phyloP scores from a whole-genome alignment of 2,113 vertebrate species.

The Colossoma macropomum region DNA sequence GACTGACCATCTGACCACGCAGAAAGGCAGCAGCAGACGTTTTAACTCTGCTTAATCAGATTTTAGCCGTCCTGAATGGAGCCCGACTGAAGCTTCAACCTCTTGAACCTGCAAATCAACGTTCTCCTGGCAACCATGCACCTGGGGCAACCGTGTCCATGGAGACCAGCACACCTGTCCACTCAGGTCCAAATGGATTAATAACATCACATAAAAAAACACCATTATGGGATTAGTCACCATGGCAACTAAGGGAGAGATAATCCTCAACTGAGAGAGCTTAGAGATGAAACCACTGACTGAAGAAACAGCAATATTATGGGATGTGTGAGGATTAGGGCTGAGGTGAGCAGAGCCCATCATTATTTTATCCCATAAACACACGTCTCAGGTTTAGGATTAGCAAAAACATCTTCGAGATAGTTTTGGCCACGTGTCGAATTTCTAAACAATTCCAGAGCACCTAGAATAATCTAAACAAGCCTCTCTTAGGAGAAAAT shows the following conservation, averaged over 20 bases:
- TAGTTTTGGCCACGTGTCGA: not conserved
- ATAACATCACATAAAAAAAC: constrained; percentile 45
- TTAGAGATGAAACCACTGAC: constrained; percentile 32
- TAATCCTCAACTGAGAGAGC: constrained; percentile 60
- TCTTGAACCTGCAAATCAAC: constrained; percentile 1
- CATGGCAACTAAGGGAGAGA: constrained; percentile 58
- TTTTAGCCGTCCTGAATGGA: not conserved
- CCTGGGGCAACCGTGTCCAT: constrained; percentile 50
- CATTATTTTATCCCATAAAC: not conserved
- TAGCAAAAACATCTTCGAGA: not conserved
- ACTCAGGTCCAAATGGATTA: constrained; percentile 56
- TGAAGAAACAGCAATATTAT: constrained; percentile 53
- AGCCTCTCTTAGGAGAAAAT: no score
- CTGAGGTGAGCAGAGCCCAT: not conserved
- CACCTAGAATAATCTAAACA: not conserved
- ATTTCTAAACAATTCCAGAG: not conserved
- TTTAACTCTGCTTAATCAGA: not conserved
- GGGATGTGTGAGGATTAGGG: not conserved
- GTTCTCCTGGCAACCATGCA: constrained; percentile 33
- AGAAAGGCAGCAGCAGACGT: not conserved
- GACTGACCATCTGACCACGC: not conserved
- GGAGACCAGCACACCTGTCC: constrained; percentile 66
- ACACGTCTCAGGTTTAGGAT: not conserved
- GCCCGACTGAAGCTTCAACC: not conserved
- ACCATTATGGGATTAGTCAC: constrained; percentile 64